These are phyloP conservation scores for Cyclura pinguis DNA, from an alignment of 2,797 vertebrate genomes.

Conservation along the genomic window DNA sequence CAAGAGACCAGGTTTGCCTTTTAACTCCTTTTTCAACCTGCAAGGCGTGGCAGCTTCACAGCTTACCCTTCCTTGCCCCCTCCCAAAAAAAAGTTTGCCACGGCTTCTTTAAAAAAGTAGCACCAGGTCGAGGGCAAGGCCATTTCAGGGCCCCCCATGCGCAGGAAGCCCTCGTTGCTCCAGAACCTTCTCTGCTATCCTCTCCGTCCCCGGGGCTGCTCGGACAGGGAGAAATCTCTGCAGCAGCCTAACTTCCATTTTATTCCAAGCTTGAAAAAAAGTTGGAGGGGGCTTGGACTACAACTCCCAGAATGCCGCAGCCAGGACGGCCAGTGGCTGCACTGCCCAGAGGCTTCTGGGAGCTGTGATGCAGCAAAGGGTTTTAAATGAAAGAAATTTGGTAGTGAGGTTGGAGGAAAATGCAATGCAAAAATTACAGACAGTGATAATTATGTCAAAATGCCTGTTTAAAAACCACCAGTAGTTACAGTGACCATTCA, in stretches of 20 bases:
- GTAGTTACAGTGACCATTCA: neutral
- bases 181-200: neutral
- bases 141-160: neutral
- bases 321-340: neutral
- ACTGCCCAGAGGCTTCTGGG: neutral
- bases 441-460: neutral
- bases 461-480: neutral
- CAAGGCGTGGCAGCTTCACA: neutral
- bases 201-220: neutral
- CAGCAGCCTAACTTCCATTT: no score
- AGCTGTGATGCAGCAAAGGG: neutral
- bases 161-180: neutral
- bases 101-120: neutral
- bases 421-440: neutral
- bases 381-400: neutral
- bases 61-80: neutral
- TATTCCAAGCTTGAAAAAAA: neutral
- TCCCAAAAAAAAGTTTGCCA: neutral
- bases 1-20: conserved; percentile 82
- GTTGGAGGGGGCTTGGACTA: neutral
- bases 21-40: neutral
- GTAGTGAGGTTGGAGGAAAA: neutral
- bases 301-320: neutral
- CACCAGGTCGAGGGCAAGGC: neutral
- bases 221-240: neutral